Evolutionary conservation across 2,888 invertebrate species (phyloP).

Genomic region (Parnassius smintheus): DNA sequence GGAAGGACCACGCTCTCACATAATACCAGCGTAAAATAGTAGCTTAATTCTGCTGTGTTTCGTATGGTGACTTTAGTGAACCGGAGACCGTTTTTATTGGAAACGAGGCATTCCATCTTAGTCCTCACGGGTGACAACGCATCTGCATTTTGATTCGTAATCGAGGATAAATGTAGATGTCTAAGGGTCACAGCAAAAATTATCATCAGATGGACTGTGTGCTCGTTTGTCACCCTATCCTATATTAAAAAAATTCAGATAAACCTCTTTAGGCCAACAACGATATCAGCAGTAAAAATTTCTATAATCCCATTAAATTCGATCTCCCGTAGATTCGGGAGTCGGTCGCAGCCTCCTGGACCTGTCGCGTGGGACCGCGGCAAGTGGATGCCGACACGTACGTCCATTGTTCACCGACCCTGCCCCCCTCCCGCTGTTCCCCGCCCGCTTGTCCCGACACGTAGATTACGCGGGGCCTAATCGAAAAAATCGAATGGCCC

Average conservation of each 20-base stretch:
- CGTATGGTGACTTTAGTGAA: too few relatives aligned
- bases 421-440: conserved; percentile 29
- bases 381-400: conserved; percentile 80
- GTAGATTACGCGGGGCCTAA: conserved; percentile 26
- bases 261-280: neutral
- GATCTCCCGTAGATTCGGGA: conserved; percentile 20
- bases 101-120: too few relatives aligned
- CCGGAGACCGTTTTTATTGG: too few relatives aligned
- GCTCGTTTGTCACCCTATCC: too few relatives aligned
- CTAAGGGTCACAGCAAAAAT: too few relatives aligned
- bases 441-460: conserved; percentile 35
- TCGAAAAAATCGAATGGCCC: conserved; percentile 22
- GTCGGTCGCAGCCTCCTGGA: conserved; percentile 48
- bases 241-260: neutral
- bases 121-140: too few relatives aligned
- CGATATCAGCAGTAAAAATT: conserved; percentile 2
- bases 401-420: conserved; percentile 61
- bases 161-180: too few relatives aligned
- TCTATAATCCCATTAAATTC: conserved; percentile 17
- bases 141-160: too few relatives aligned
- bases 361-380: conserved; percentile 66
- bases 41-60: too few relatives aligned
- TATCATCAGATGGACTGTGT: too few relatives aligned
- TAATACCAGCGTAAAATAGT: too few relatives aligned
- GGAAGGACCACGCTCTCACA: too few relatives aligned